Percentiles rank a stretch among this genome's conserved stretches.
Conservation (phyloP, 2,888 invertebrate species). For the Volucella inflata region DNA sequence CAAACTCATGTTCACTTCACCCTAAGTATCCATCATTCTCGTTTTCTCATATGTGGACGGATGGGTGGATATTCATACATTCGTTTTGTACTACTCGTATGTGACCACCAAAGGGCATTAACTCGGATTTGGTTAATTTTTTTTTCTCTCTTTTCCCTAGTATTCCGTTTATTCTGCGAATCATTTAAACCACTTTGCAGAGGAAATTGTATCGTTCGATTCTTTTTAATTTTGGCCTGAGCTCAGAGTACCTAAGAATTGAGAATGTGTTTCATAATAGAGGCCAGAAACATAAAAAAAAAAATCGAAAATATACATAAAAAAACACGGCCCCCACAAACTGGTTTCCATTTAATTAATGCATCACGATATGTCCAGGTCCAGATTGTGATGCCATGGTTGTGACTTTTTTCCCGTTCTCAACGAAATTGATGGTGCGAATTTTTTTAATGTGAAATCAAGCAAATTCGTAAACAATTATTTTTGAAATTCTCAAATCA, state of each 20-base stretch:
- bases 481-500: no score
- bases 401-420: conserved; percentile 19
- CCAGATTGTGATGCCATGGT: neutral
- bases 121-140: no score
- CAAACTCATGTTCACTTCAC: conserved; percentile 32
- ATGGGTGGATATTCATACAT: no score
- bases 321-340: conserved; percentile 11
- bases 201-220: neutral
- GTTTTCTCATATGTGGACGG: no score
- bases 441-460: neutral
- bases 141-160: no score
- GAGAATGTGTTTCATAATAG: conserved; percentile 39
- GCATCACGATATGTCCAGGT: neutral
- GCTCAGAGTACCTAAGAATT: conserved; percentile 10
- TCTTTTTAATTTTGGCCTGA: conserved; percentile 31
- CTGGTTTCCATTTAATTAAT: conserved; percentile 39
- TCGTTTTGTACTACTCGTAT: no score
- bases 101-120: no score
- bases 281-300: neutral
- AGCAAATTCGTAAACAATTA: no score
- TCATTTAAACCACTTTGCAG: conserved; percentile 23
- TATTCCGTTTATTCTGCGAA: conserved; percentile 27
- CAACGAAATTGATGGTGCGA: conserved; percentile 9
- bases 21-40: no score
- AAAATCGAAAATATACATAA: neutral